Evolutionary conservation across 2,888 invertebrate species (phyloP).

Genomic region (Xiphydria camelus): DNA sequence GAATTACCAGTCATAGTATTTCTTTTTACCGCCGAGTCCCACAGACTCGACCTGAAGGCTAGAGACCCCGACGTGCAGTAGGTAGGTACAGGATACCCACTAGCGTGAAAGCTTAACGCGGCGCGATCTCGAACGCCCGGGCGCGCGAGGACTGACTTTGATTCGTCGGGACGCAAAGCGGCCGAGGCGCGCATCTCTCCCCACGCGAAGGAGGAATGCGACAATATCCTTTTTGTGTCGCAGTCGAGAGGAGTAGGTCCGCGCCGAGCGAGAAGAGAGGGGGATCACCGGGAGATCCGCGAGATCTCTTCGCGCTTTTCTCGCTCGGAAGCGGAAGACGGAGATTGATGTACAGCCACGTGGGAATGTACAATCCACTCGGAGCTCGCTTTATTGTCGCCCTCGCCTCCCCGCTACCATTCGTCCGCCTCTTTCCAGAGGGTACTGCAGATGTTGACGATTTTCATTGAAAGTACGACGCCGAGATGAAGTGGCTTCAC

Average conservation of each 20-base stretch:
- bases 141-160: slow-evolving; percentile 16
- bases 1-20: too few relatives aligned
- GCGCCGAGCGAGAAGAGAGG: too few relatives aligned
- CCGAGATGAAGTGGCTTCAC: too few relatives aligned
- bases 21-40: too few relatives aligned
- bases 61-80: too few relatives aligned
- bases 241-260: too few relatives aligned
- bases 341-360: slow-evolving; percentile 30
- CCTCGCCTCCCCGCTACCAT: slow-evolving; percentile 18
- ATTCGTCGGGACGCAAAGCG: slow-evolving; percentile 12
- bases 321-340: slow-evolving; percentile 11
- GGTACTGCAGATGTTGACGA: too few relatives aligned
- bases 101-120: slow-evolving; percentile 3
- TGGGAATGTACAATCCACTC: slow-evolving; percentile 16
- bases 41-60: too few relatives aligned
- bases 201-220: slow-evolving; percentile 31
- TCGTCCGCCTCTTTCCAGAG: too few relatives aligned
- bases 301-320: too few relatives aligned
- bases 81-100: too few relatives aligned
- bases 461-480: too few relatives aligned
- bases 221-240: slow-evolving; percentile 28
- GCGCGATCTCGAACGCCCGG: slow-evolving; percentile 1
- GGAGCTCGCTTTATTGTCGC: not conserved
- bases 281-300: slow-evolving; percentile 5
- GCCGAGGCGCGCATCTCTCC: slow-evolving; percentile 1